Evolutionary conservation across 2,888 invertebrate species (phyloP).

Genomic region (Andricus quercusramuli): DNA sequence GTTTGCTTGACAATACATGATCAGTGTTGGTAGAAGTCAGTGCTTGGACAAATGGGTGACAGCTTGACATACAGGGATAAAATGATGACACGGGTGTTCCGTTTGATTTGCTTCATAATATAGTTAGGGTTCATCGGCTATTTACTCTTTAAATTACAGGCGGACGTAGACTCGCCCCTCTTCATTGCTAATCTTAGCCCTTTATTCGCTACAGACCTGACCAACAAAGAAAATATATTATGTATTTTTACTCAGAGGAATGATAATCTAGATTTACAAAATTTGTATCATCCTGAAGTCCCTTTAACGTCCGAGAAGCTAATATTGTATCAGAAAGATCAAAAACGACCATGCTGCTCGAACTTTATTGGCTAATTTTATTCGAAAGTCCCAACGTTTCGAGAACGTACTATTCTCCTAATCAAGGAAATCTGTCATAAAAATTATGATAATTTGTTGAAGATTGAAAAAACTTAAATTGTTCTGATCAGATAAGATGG

Average conservation of each 20-base stretch:
- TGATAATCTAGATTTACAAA: not conserved
- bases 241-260: not conserved
- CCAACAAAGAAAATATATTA: slow-evolving; percentile 2
- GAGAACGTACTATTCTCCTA: no score
- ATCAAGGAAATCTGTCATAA: no score
- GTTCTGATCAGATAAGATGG: no score
- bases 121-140: slow-evolving; percentile 19
- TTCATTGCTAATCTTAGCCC: slow-evolving; percentile 25
- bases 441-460: no score
- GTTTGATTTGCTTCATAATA: slow-evolving; percentile 40
- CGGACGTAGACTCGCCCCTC: slow-evolving; percentile 36
- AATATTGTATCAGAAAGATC: no score
- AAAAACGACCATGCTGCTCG: no score
- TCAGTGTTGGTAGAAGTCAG: not conserved
- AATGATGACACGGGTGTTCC: slow-evolving; percentile 51
- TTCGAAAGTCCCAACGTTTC: no score
- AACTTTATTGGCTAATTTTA: no score
- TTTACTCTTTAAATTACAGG: slow-evolving; percentile 38
- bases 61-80: slow-evolving; percentile 45
- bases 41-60: not conserved
- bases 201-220: slow-evolving; percentile 6
- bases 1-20: not conserved
- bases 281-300: not conserved
- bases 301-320: no score
- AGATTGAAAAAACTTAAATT: no score